A percentile compares a stretch with the other conserved stretches of the same genome.
phyloP scores from a whole-genome alignment of 1,140 invertebrate genomes.

The Heliconius nattereri region DNA sequence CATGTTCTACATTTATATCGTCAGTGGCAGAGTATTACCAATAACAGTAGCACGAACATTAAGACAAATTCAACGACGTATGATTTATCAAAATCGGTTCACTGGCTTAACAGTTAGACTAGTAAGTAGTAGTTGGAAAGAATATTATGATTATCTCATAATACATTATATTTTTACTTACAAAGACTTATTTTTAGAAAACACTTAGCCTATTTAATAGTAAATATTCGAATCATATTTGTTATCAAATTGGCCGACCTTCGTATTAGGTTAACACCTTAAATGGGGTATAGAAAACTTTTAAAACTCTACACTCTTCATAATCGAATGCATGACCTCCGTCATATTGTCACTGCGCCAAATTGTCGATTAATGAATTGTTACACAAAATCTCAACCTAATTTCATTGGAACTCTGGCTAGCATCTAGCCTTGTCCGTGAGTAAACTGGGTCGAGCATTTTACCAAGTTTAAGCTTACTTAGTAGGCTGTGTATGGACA shows the following conservation, averaged over 20 bases:
- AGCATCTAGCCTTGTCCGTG: constrained; percentile 23
- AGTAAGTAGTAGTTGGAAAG: too few species aligned
- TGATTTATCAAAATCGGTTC: too few species aligned
- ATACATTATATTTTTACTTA: too few species aligned
- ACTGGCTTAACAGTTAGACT: too few species aligned
- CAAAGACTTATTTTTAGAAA: too few species aligned
- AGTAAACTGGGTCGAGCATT: constrained; percentile 21
- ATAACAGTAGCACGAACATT: too few species aligned
- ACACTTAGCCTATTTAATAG: too few species aligned
- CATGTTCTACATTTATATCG: background rate
- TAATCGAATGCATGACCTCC: background rate
- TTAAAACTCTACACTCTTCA: background rate
- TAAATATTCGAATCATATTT: too few species aligned
- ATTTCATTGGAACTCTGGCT: constrained; percentile 12
- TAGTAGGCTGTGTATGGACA: background rate
- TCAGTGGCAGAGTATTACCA: background rate
- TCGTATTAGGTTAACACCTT: background rate
- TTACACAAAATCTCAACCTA: constrained; percentile 15
- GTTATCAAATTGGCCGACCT: too few species aligned
- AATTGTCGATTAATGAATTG: constrained; percentile 14
- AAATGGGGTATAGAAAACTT: background rate
- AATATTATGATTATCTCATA: too few species aligned
- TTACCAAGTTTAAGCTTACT: constrained; percentile 10
- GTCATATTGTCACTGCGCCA: constrained; percentile 4
- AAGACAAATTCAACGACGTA: too few species aligned